A percentile compares a stretch with the other conserved stretches of the same genome.
phyloP scores from a whole-genome alignment of 2,888 invertebrate species.

The Drosophila percnosoma region DNA sequence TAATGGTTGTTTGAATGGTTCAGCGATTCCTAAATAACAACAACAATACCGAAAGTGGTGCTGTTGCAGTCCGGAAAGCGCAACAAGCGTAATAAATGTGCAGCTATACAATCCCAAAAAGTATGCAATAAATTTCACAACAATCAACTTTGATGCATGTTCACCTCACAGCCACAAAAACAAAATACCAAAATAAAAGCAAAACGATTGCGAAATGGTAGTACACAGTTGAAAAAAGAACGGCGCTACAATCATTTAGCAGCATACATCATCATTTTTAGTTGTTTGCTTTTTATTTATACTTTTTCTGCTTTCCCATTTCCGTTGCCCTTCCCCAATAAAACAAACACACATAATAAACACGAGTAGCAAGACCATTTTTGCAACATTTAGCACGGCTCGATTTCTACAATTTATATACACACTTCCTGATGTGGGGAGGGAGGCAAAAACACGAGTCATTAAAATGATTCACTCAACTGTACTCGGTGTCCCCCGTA shows the following conservation, averaged over 20 bases:
- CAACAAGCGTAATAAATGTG: conserved; percentile 80
- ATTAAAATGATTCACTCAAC: conserved; percentile 76
- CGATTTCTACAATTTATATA: conserved; percentile 47
- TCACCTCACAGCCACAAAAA: conserved; percentile 57
- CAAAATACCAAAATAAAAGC: conserved; percentile 34
- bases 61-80: conserved; percentile 56
- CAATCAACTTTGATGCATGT: conserved; percentile 81
- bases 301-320: conserved; percentile 24
- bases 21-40: conserved; percentile 70
- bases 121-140: conserved; percentile 81
- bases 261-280: conserved; percentile 74
- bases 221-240: conserved; percentile 36
- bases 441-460: conserved; percentile 54
- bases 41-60: conserved; percentile 16
- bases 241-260: conserved; percentile 52
- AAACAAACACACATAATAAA: conserved; percentile 47
- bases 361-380: conserved; percentile 40
- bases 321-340: conserved; percentile 20
- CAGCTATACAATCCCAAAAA: conserved; percentile 71
- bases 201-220: conserved; percentile 44
- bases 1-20: conserved; percentile 78
- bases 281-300: conserved; percentile 35
- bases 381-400: conserved; percentile 63
- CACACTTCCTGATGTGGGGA: conserved; percentile 17
- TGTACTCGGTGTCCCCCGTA: conserved; percentile 49